Evolutionary conservation across 2,113 vertebrate genomes (phyloP), one percentile per base, ranked within the genome.

Genomic region (Himantopus leucocephalus): DNA sequence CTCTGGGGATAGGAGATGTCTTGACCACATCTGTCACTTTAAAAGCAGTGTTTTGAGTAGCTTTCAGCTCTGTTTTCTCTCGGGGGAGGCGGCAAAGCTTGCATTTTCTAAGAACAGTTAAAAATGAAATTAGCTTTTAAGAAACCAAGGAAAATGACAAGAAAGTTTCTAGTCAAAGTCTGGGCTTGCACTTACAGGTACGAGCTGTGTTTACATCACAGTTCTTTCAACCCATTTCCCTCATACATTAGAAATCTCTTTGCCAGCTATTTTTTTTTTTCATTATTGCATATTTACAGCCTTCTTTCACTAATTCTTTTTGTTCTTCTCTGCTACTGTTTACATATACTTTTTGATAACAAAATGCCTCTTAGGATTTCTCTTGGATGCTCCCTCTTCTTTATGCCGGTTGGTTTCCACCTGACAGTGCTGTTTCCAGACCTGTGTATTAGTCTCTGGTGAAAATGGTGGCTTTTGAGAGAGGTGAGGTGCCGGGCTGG

Each of bases 1-100:
- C 96, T 97, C 71, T 93, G 81, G 87, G 87, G 53, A 64, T 1
- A 91, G 60, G 76, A 94, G 89, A 94, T 82, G 73, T 37, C 70
- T 82, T 75, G 85, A 86, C 93, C 90, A 93, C 94, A 94, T 95
- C 84, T 94, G 85, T 90, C 48, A 39, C 90, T 95, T 85, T 90
- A 45, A 82, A 95, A 91, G 66, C 56, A 85, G 41, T n/a, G 22
- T 84, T 95, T 79, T 91, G 88, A 43, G 71, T 63, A 90, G 82
- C 8, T 91, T 89, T 80, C 59, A 90, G 71, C 41, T 91, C 80
- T 85, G 52, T 81, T 93, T 92, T 91, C 64, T 87, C 73, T 94
- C 72, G 64, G 66, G 45, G 45, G 68, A 45, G n/a, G 45, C 63
- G 48, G n/a, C 53, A 93, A 82, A 85, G 74, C 77, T 68, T 70